Evolutionary conservation across 2,113 vertebrate species (phyloP).

Genomic region (Phasianus colchicus): DNA sequence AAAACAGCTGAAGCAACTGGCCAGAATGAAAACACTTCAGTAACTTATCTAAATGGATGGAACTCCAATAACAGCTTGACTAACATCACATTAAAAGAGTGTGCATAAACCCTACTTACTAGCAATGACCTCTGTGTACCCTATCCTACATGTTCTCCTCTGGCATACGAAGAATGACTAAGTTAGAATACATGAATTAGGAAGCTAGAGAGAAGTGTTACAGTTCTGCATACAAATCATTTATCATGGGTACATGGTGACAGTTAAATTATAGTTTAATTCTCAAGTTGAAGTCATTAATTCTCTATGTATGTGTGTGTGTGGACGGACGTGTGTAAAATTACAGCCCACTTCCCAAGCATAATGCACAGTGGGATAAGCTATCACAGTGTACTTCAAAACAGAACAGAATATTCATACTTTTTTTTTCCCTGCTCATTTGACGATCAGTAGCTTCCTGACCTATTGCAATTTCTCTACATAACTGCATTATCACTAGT

Average conservation of each 20-base stretch:
- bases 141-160: not conserved
- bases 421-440: not conserved
- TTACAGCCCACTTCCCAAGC: not conserved
- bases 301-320: not conserved
- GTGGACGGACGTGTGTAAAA: not conserved
- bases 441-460: not conserved
- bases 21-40: no score
- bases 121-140: not conserved
- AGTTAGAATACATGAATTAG: not conserved
- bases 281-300: not conserved
- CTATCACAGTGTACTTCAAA: not conserved
- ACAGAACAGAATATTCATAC: not conserved
- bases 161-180: not conserved
- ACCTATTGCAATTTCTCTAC: fast-evolving
- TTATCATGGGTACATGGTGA: not conserved
- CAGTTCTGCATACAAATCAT: not conserved
- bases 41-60: not conserved
- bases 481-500: fast-evolving
- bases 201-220: not conserved
- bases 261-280: conserved; percentile 25
- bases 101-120: not conserved
- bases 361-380: not conserved
- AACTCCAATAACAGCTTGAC: not conserved
- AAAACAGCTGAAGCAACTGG: no score
- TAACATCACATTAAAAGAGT: fast-evolving